Conservation (phyloP, 2,797 vertebrate genomes). For the Malurus splendens region DNA sequence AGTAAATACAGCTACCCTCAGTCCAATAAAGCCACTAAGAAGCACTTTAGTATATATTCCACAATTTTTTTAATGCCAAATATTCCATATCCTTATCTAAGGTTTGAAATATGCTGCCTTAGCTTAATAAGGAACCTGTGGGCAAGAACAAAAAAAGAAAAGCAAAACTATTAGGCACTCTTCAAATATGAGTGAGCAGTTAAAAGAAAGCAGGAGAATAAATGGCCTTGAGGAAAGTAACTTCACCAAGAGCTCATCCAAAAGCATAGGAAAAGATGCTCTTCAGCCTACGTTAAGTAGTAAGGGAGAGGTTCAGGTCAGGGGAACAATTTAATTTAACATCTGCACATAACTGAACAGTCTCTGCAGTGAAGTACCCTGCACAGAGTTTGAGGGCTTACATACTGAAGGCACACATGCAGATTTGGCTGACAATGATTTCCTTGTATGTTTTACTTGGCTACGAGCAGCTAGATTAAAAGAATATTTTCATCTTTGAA, state of each 20-base stretch:
- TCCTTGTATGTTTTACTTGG: neutral
- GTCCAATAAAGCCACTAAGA: neutral
- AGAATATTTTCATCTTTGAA: neutral
- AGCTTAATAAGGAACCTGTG: neutral
- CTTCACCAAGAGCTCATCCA: neutral
- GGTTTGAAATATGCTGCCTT: neutral
- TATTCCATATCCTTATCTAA: constrained; percentile 8
- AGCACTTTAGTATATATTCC: neutral
- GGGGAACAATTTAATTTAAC: neutral
- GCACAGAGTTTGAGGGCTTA: neutral
- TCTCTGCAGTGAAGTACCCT: neutral
- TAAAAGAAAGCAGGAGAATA: neutral
- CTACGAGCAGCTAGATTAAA: neutral
- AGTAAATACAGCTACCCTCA: neutral
- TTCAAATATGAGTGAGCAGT: neutral
- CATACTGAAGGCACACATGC: neutral
- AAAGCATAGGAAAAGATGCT: neutral
- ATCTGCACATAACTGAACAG: neutral
- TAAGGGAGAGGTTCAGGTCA: neutral
- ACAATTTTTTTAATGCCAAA: neutral
- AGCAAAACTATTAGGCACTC: neutral
- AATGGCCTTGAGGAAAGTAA: neutral
- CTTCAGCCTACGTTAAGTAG: neutral
- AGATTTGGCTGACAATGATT: neutral
- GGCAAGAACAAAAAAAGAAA: neutral